Base-by-base conservation (phyloP, 2,797 vertebrate genomes). In the Hozukius guyotensis region DNA sequence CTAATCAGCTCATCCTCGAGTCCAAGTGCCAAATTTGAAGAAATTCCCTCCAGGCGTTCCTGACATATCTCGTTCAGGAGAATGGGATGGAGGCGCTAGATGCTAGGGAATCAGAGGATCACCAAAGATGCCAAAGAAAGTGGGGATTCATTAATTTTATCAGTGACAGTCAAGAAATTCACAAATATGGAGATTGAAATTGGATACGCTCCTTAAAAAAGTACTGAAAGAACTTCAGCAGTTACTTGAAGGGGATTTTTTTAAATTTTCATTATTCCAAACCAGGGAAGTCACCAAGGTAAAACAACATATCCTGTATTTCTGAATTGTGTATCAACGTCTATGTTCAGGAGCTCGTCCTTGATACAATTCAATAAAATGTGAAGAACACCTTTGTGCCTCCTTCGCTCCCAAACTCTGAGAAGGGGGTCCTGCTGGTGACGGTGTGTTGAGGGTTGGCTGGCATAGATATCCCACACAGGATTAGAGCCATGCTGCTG, bases 401-500 rank as follows among this genome's bases (percentile, higher is more conserved):
- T 86, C 34, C 60, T 73, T 42, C 68, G 78, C 72, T 82, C 34
- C 60, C 68, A 61, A 49, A 66, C 42, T 25, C 16, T 76, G 34
- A 62, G 57, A 72, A 77, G 80, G 76, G 55, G 84, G 78, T 89
- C 84, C 83, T 63, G 72, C 72, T 72, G 83, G 86, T 80, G 75
- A 71, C 8, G 12, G 60, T 60, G 72, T 13, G 72, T 60, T 62
- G 68, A 56, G 31, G 24, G 63, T 34, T 68, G 36, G 77, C 56
- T 78, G 89, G 85, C 84, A 89, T 24, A 82, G 87, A 87, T 85
- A 92, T 83, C 86, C 76, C 83, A 89, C 78, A 77, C 86, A 91
- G 91, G 93, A 94, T 93, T 93, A 91, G 82, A 84, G 77, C 38
- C 52, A 52, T 61, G 77, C 78, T 74, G 72, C 56, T 90, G 79